Evolutionary conservation across 2,797 vertebrate species (phyloP), one percentile per base, ranked within the genome.

Genomic region (Falco cherrug): DNA sequence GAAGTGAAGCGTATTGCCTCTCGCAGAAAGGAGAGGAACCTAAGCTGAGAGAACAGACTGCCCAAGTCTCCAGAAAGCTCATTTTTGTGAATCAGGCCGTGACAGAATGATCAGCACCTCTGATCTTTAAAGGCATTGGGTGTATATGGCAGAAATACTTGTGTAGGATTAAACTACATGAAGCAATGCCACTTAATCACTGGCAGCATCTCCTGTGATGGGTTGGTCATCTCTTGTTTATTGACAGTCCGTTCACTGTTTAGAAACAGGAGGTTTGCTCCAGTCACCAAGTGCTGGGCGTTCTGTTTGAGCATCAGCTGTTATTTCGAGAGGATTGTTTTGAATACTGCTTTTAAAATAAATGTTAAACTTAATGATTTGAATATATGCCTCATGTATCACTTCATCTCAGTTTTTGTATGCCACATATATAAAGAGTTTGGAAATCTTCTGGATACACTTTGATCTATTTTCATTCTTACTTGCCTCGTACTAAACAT

Each of bases 401-500:
- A 17, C 33, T 89, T 87, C 37, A 90, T 96, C 92, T 95, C 37
- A 19, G 19, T 61, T 88, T 90, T 85, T 65, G 35, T 56, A 75
- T 37, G 53, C 18, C 57, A 53, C 76, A 89, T 41, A 61, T 29
- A 82, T 4, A 21, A 48, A 57, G 76, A 60, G 84, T 85, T 59
- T 51, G n/a, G 51, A 91, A 80, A 2, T 85, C 64, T 94, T 93
- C 57, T 85, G 60, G 75, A 43, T 90, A 60, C 16, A 13, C 87
- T 96, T 85, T 96, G 93, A 97, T 96, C 78, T 92, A 39, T 80
- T 95, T 87, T 90, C 28, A 57, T 65, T 94, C 95, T 77, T 80
- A 87, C n/a, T 87, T 94, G 93, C 86, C 78, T 94, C 85, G 45
- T 54, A 37, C 54, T 76, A 33, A 84, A 35, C 15, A 10, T 31